A percentile compares a stretch with the other conserved stretches of the same genome.
Conservation (phyloP, 2,888 invertebrate genomes). For the Eristalis arbustorum region DNA sequence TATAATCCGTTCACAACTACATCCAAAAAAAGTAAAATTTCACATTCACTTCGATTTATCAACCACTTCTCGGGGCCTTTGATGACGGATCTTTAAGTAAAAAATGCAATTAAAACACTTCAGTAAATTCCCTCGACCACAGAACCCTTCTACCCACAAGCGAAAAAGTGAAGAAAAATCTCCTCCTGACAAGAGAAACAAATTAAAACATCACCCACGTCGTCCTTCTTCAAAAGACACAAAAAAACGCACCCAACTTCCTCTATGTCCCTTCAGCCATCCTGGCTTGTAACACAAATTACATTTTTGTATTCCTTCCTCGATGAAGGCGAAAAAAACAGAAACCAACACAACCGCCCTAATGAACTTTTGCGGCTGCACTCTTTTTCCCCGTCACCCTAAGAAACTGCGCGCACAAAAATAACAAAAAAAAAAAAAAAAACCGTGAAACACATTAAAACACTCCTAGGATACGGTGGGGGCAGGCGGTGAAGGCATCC, state of each 20-base stretch:
- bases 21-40: neutral
- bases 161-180: slow-evolving; percentile 29
- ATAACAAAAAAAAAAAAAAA: neutral
- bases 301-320: slow-evolving; percentile 61
- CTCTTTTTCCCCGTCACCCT: slow-evolving; percentile 43
- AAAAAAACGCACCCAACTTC: neutral
- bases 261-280: slow-evolving; percentile 38
- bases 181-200: slow-evolving; percentile 66
- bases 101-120: slow-evolving; percentile 67
- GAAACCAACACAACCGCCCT: slow-evolving; percentile 46
- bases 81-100: slow-evolving; percentile 39
- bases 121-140: slow-evolving; percentile 48
- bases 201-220: slow-evolving; percentile 71
- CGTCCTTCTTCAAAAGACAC: slow-evolving; percentile 50
- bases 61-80: slow-evolving; percentile 31
- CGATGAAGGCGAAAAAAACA: slow-evolving; percentile 18
- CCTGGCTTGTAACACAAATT: slow-evolving; percentile 61
- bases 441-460: slow-evolving; percentile 42
- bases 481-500: neutral
- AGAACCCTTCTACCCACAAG: slow-evolving; percentile 40
- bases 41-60: neutral
- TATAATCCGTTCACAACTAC: neutral
- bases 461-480: slow-evolving; percentile 2
- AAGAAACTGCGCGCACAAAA: slow-evolving; percentile 30
- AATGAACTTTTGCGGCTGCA: slow-evolving; percentile 68